phyloP scores from a whole-genome alignment of 2,113 vertebrate species.

The Nothoprocta pentlandii region DNA sequence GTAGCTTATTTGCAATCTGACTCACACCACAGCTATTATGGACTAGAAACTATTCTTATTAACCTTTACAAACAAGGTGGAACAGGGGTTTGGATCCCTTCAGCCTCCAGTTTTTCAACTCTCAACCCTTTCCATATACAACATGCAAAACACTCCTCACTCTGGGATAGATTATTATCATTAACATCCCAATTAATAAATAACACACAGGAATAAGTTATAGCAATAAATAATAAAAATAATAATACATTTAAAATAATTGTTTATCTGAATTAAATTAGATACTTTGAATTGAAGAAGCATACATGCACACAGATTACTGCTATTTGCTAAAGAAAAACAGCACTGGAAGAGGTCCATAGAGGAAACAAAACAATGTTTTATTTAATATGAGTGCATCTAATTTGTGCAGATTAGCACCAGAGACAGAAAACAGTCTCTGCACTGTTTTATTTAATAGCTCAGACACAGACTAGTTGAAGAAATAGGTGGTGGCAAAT shows the following conservation, averaged over 20 bases:
- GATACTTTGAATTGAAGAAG: not conserved
- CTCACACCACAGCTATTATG: not conserved
- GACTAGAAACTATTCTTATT: not conserved
- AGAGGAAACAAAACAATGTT: not conserved
- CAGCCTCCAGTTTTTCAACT: not conserved
- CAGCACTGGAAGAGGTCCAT: not conserved
- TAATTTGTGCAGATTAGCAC: not conserved
- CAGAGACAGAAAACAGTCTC: not conserved
- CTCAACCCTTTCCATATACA: not conserved
- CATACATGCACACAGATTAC: accelerated
- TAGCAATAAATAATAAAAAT: not conserved
- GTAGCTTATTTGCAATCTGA: not conserved
- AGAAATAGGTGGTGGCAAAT: not conserved
- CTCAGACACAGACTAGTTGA: not conserved
- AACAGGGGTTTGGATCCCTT: not conserved
- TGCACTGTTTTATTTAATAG: not conserved
- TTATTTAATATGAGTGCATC: not conserved
- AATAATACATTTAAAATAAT: not conserved
- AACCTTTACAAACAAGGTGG: not conserved
- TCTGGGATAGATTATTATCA: not conserved
- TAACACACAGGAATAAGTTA: not conserved
- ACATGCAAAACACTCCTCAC: not conserved
- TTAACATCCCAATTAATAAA: not conserved
- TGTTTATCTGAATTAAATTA: not conserved
- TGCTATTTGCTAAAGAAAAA: not conserved